These are phyloP conservation scores for Ranitomeya variabilis DNA, from an alignment of 2,113 vertebrate genomes.

Conservation along the genomic window DNA sequence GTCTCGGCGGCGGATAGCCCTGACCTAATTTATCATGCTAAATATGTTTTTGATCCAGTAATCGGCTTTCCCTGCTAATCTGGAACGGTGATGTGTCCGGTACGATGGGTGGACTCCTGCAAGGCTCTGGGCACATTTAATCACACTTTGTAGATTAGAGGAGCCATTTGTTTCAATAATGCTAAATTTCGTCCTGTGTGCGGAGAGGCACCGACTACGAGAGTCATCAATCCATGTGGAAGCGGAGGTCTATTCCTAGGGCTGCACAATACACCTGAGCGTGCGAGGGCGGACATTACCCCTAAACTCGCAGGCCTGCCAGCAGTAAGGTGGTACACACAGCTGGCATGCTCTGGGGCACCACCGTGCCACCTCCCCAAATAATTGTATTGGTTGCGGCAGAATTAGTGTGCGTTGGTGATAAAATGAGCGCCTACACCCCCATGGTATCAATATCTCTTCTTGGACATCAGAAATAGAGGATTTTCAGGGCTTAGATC, in stretches of 20 bases:
- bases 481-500: too few species aligned
- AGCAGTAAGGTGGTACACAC: not conserved
- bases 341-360: not conserved
- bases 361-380: not conserved
- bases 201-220: not conserved
- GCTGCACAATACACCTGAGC: conserved; percentile 9
- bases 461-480: too few species aligned
- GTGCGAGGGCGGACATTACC: not conserved
- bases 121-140: conserved; percentile 27
- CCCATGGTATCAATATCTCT: too few species aligned
- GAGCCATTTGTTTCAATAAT: conserved; percentile 44
- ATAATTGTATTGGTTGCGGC: not conserved
- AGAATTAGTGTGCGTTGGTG: not conserved
- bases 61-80: conserved; percentile 49
- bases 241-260: conserved; percentile 1
- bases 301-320: not conserved
- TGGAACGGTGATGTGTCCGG: conserved; percentile 32
- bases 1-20: not conserved
- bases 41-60: conserved; percentile 55
- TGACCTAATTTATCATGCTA: conserved; percentile 55
- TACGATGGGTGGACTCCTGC: conserved; percentile 11
- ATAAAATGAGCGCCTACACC: not conserved
- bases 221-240: conserved; percentile 30
- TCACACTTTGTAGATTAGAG: conserved; percentile 41
- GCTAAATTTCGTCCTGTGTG: conserved; percentile 15